Percentiles rank a stretch among this genome's conserved stretches.
phyloP scores from a whole-genome alignment of 2,113 vertebrate genomes.

The Tyrannus savana region DNA sequence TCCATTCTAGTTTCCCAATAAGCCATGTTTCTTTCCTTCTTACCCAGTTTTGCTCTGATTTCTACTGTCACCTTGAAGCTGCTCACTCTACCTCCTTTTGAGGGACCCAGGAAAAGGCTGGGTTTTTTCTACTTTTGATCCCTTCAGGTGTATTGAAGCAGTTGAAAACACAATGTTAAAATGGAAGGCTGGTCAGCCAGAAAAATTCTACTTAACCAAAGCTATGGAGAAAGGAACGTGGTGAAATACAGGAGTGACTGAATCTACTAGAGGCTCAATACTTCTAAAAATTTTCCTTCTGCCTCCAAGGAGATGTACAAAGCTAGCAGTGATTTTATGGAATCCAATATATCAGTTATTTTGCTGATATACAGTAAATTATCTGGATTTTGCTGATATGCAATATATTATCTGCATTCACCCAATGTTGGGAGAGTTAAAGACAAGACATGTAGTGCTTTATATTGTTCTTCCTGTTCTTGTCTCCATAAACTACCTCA shows the following conservation, averaged over 20 bases:
- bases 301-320: background rate
- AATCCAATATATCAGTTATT: background rate
- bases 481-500: background rate
- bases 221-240: background rate
- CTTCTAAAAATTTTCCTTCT: background rate
- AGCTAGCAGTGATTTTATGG: background rate
- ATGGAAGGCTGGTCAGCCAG: background rate
- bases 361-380: background rate
- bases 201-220: background rate
- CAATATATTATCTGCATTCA: background rate
- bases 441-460: background rate
- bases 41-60: background rate
- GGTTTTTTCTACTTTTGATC: background rate
- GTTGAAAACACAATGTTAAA: background rate
- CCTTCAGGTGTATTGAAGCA: background rate
- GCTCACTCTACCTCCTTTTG: background rate
- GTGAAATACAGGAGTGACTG: background rate
- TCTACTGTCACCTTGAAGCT: background rate
- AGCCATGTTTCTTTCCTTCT: background rate
- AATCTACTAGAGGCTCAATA: background rate
- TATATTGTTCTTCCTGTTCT: background rate
- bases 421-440: background rate
- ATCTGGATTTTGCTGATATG: background rate
- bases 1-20: background rate
- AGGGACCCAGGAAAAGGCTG: background rate